phyloP scores from a whole-genome alignment of 2,888 invertebrate species.

The Drosophila austrosaltans region DNA sequence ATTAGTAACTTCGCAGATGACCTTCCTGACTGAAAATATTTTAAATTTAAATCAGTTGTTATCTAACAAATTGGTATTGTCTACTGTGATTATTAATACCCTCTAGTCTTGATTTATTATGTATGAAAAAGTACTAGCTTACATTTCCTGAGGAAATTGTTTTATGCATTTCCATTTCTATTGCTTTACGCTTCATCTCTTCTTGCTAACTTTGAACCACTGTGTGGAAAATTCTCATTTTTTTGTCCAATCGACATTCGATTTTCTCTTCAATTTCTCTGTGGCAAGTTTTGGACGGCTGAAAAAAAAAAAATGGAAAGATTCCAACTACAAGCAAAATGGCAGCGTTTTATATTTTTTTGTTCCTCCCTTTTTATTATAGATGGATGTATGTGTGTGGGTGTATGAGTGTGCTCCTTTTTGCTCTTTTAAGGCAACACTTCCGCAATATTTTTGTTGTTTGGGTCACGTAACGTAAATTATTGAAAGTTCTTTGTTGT shows the following conservation, averaged over 20 bases:
- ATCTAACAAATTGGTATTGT: too few relatives aligned
- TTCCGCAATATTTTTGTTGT: constrained; percentile 36
- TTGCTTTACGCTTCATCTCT: neutral
- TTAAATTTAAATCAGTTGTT: too few relatives aligned
- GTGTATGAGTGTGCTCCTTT: constrained; percentile 10
- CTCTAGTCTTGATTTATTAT: neutral
- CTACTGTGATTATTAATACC: too few relatives aligned
- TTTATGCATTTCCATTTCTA: neutral
- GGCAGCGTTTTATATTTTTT: neutral
- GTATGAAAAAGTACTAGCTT: neutral
- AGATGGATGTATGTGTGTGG: neutral
- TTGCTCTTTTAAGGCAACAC: constrained; percentile 21
- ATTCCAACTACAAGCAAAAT: constrained; percentile 24
- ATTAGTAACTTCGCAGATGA: too few relatives aligned
- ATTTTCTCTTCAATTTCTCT: constrained; percentile 43
- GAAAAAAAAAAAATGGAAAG: constrained; percentile 26
- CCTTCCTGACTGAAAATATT: too few relatives aligned
- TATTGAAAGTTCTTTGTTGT: constrained; percentile 57
- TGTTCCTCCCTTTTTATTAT: neutral
- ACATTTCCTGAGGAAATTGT: neutral
- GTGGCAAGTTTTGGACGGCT: constrained; percentile 39
- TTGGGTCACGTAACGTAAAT: constrained; percentile 56
- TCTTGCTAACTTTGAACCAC: neutral
- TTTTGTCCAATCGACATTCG: constrained; percentile 37
- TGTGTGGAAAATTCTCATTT: neutral